Evolutionary conservation across 2,797 vertebrate species (phyloP).

Genomic region (Semotilus atromaculatus): DNA sequence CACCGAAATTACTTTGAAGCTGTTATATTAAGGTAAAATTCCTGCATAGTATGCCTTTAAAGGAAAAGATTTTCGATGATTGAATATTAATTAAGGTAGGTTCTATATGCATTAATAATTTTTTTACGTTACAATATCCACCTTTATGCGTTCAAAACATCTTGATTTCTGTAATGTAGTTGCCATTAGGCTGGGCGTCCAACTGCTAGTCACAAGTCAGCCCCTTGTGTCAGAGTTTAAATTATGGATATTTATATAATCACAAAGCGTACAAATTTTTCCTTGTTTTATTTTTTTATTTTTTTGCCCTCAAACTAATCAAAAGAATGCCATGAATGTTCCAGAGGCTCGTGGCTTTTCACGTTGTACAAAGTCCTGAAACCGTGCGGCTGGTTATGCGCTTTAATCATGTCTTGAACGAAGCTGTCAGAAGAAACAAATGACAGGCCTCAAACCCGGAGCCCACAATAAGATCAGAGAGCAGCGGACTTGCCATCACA

Average conservation of each 20-base stretch:
- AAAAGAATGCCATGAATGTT: slow-evolving; percentile 68
- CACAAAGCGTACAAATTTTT: slow-evolving; percentile 17
- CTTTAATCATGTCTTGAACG: slow-evolving; percentile 80
- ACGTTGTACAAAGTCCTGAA: slow-evolving; percentile 28
- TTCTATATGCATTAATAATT: not conserved
- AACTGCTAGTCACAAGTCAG: slow-evolving; percentile 15
- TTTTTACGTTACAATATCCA: not conserved
- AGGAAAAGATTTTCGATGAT: not conserved
- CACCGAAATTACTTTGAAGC: too few species aligned
- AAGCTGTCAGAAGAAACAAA: slow-evolving; percentile 72
- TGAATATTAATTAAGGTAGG: not conserved
- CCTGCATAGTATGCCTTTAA: too few species aligned
- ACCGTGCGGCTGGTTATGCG: slow-evolving; percentile 58
- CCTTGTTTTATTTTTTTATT: slow-evolving; percentile 45
- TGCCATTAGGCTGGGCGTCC: not conserved
- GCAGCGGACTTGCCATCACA: slow-evolving; percentile 39
- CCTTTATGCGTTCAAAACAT: slow-evolving; percentile 1
- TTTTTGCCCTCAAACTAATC: slow-evolving; percentile 70
- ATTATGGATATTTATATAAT: slow-evolving; percentile 41
- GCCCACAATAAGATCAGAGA: slow-evolving; percentile 68
- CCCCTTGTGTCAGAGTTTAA: slow-evolving; percentile 27
- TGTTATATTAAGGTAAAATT: too few species aligned
- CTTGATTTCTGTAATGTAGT: not conserved
- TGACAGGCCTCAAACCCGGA: slow-evolving; percentile 59
- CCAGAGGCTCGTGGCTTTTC: slow-evolving; percentile 40